Evolutionary conservation across 2,113 vertebrate species (phyloP).

Genomic region (Hypocryptadius cinnamomeus): DNA sequence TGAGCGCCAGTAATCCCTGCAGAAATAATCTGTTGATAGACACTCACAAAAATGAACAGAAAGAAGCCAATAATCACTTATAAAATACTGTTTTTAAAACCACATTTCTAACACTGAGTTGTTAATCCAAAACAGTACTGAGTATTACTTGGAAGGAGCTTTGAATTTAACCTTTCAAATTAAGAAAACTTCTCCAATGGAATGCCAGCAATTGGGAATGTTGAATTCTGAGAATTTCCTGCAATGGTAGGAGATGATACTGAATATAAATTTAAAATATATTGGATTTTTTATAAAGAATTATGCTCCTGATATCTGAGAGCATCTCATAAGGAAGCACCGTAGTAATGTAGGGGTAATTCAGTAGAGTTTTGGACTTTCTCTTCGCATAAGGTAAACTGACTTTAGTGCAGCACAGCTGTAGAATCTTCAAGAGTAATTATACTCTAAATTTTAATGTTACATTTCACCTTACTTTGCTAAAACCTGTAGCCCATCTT

Average conservation of each 20-base stretch:
- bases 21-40: conserved; percentile 29
- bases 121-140: not conserved
- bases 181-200: not conserved
- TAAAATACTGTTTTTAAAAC: not conserved
- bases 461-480: not conserved
- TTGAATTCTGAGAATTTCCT: not conserved
- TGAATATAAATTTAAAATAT: not conserved
- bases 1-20: not conserved
- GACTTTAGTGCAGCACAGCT: not conserved
- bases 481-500: not conserved
- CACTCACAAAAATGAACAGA: not conserved
- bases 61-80: not conserved
- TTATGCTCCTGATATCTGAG: not conserved
- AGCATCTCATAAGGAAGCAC: not conserved
- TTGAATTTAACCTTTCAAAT: not conserved
- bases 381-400: not conserved
- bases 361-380: not conserved
- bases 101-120: not conserved
- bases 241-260: not conserved
- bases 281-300: not conserved
- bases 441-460: not conserved
- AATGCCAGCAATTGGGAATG: not conserved
- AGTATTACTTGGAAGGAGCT: not conserved
- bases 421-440: not conserved
- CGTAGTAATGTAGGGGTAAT: not conserved